These are phyloP conservation scores for Anas bahamensis DNA, from an alignment of 2,797 vertebrate genomes.

Conservation along the genomic window DNA sequence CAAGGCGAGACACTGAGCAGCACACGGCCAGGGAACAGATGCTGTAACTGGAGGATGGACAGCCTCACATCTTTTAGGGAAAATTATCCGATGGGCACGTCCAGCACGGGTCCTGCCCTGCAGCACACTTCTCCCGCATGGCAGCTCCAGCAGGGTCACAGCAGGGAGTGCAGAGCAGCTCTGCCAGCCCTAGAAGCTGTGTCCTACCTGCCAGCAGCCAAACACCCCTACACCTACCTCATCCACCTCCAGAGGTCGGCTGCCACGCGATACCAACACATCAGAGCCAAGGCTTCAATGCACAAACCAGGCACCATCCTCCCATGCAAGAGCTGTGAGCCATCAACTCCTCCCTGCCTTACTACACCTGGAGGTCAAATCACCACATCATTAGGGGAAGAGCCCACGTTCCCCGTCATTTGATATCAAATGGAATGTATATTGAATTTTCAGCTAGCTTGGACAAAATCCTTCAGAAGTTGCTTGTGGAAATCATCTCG, in stretches of 20 bases:
- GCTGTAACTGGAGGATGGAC: rapidly evolving
- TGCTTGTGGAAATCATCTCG: neutral
- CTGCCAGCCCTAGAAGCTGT: neutral
- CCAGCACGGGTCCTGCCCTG: neutral
- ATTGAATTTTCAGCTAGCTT: neutral
- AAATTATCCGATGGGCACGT: neutral
- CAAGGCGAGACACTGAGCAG: neutral
- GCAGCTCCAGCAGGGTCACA: rapidly evolving
- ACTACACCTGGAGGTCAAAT: neutral
- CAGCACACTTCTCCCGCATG: rapidly evolving
- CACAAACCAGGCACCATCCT: neutral
- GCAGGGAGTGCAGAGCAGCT: neutral
- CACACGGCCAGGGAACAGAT: neutral
- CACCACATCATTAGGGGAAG: neutral
- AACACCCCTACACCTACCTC: neutral
- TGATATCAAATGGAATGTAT: neutral
- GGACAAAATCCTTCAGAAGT: neutral
- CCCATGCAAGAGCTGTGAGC: rapidly evolving
- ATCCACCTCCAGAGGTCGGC: rapidly evolving
- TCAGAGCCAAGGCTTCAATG: rapidly evolving
- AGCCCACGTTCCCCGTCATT: neutral
- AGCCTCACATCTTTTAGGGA: rapidly evolving
- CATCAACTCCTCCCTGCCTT: neutral
- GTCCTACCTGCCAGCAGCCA: neutral
- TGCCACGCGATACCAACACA: neutral